Base-by-base conservation (phyloP, 2,113 vertebrate species). In the Ranitomeya imitator region DNA sequence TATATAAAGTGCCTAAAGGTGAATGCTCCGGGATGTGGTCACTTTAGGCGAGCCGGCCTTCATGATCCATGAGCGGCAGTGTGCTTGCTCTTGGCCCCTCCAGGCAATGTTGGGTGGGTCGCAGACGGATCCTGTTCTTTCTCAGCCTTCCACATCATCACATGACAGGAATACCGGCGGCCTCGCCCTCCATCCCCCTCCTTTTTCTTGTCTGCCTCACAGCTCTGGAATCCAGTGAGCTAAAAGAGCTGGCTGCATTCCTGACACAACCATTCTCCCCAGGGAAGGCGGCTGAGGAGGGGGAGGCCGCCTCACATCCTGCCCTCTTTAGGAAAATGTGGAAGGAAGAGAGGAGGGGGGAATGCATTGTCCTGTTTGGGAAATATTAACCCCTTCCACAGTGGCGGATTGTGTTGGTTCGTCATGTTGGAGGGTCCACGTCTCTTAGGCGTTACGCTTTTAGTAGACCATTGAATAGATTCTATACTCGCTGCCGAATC, bases 211-310 rank as follows among this genome's bases (percentile, higher is more conserved):
- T 89, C 93, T 93, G 93, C 87, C 92, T 96, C 94, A 95, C 90
- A 91, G 83, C 90, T 94, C 91, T 93, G 95, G 94, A 96, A 95
- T 95, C 92, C 19, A 69, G 83, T 11, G 80, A 74, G 89, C 91
- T 59, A 90, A 87, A 92, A 92, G 91, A 91, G 90, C 85, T 85
- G 93, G 91, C 89, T 81, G 16, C 78, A 85, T 54, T 93, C 91
- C 90, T 90, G 85, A 85, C 51, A 83, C 88, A 83, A 90, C 90
- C 92, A 89, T 90, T 92, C 86, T 57, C 85, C 81, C 3, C 54
- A 87, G 74, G 87, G 87, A 89, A 86, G 21, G 18, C 6, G 73
- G 73, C 73, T 52, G 73, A 76, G 73, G 73, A 76, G 1, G 74
- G 52, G 87, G 82, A 54, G 74, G 74, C 52, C 37, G 82, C 60